phyloP scores from a whole-genome alignment of 1,140 invertebrate species.

The Caenorhabditis latens region DNA sequence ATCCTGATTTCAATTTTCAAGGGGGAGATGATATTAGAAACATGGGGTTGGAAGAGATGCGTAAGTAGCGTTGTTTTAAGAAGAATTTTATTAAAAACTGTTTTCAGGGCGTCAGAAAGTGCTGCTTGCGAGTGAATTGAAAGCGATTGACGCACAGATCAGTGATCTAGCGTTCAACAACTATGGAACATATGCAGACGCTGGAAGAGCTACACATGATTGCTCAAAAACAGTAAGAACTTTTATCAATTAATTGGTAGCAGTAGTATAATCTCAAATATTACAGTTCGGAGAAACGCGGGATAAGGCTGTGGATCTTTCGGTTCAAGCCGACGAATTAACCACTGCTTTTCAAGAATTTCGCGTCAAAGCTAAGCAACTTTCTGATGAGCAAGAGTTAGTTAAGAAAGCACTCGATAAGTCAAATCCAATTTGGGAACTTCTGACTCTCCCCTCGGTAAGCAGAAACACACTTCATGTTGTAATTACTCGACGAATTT shows the following conservation, averaged over 20 bases:
- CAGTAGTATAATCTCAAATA: not conserved
- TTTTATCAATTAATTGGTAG: conserved; percentile 7
- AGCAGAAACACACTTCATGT: not conserved
- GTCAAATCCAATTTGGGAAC: conserved; percentile 61
- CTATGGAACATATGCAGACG: conserved; percentile 77
- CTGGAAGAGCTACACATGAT: conserved; percentile 76
- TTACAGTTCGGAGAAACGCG: conserved; percentile 67
- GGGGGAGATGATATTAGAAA: conserved; percentile 18
- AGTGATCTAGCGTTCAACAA: conserved; percentile 77
- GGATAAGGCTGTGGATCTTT: conserved; percentile 56
- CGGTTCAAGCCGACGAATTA: conserved; percentile 55
- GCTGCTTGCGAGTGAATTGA: conserved; percentile 42
- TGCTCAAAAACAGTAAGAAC: conserved; percentile 74
- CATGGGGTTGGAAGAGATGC: conserved; percentile 35
- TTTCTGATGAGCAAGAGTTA: conserved; percentile 50
- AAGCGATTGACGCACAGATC: conserved; percentile 67
- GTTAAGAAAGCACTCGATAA: conserved; percentile 34
- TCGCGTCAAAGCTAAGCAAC: conserved; percentile 33
- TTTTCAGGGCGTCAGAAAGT: conserved; percentile 55
- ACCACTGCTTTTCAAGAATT: conserved; percentile 58
- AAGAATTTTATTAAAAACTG: not conserved
- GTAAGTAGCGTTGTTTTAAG: not conserved
- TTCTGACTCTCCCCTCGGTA: conserved; percentile 63
- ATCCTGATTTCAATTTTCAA: conserved; percentile 26
- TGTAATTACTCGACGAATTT: conserved; percentile 1